phyloP scores from a whole-genome alignment of 2,797 vertebrate genomes.

The Pseudocheirus occidentalis region DNA sequence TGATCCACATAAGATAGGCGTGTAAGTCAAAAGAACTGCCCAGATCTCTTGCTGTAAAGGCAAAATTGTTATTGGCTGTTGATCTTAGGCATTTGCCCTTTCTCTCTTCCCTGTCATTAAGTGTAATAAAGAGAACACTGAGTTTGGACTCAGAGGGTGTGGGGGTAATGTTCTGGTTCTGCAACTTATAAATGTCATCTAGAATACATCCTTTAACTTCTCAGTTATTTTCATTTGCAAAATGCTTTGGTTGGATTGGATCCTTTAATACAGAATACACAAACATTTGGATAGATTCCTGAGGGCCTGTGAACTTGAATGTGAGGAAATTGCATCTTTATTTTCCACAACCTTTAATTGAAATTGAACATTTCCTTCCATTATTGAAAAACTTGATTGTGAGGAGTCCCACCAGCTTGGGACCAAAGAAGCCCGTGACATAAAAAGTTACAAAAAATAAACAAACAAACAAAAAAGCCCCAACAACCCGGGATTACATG shows the following conservation, averaged over 20 bases:
- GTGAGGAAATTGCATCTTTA: neutral
- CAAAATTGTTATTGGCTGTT: neutral
- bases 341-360: neutral
- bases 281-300: neutral
- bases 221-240: neutral
- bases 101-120: neutral
- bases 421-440: neutral
- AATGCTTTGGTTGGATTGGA: neutral
- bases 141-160: neutral
- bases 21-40: neutral
- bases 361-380: neutral
- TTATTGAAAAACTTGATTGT: neutral
- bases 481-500: too few species aligned
- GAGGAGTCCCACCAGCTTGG: neutral
- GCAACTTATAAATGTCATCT: neutral
- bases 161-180: neutral
- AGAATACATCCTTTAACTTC: neutral
- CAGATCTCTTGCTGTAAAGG: neutral
- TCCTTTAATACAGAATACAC: neutral
- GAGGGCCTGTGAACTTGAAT: neutral
- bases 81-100: neutral
- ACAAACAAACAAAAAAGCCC: neutral
- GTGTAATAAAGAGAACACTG: neutral
- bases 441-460: neutral
- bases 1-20: neutral